Evolutionary conservation across 2,113 vertebrate genomes (phyloP).

Genomic region (Halcyon malimbica): DNA sequence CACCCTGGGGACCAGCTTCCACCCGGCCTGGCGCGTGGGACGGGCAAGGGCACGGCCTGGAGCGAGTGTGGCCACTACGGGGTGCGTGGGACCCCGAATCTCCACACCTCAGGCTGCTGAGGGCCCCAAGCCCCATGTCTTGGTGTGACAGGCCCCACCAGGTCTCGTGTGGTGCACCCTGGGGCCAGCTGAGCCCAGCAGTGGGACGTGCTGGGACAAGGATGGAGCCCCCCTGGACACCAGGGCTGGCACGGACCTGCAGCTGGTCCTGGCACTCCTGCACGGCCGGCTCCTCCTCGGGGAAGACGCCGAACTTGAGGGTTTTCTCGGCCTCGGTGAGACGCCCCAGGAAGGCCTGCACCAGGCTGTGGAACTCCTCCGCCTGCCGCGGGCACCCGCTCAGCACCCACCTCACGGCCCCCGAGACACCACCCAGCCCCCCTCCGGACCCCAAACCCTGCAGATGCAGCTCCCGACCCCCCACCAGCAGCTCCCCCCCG

Average conservation of each 20-base stretch:
- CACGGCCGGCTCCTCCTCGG: conserved; percentile 78
- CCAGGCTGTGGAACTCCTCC: conserved; percentile 82
- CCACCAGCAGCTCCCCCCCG: not conserved
- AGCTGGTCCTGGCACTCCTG: conserved; percentile 75
- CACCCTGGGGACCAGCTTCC: not conserved
- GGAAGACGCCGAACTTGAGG: conserved; percentile 77
- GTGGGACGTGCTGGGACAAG: fast-evolving
- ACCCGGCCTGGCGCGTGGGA: fast-evolving
- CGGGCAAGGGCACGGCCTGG: fast-evolving
- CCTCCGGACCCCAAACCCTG: not conserved
- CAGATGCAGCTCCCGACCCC: not conserved
- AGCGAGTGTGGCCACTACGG: fast-evolving
- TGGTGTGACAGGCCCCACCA: not conserved
- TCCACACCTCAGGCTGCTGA: not conserved
- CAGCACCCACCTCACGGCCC: fast-evolving
- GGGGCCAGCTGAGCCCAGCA: too few species aligned
- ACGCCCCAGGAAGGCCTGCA: conserved; percentile 82
- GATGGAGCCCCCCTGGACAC: not conserved
- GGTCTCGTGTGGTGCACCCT: fast-evolving
- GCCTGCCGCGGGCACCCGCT: conserved; percentile 60
- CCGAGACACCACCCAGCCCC: fast-evolving
- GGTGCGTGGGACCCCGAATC: not conserved
- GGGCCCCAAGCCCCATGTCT: fast-evolving
- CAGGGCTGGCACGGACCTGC: conserved; percentile 70
- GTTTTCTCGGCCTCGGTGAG: conserved; percentile 80